Base-by-base conservation (phyloP, 1,140 invertebrate species). In the Pseudoatta argentina region DNA sequence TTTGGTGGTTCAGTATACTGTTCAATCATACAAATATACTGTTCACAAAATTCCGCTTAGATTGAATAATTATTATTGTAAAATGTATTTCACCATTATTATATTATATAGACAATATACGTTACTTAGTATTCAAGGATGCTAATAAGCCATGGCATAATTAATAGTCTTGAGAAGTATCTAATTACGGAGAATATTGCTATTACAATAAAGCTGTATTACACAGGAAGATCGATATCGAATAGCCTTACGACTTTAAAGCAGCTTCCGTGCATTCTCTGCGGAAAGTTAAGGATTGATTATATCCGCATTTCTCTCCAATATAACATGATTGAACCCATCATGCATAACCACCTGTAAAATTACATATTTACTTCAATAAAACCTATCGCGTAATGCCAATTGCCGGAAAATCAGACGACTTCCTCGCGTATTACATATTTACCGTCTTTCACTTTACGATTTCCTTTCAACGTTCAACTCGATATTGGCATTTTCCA, bases 311-410 rank as follows among this genome's bases (percentile, higher is more conserved):
- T 83, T 75, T 75, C 27, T 7, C 55, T 61, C 14, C 39, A 30
- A 57, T 72, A 48, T 27, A 21, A 61, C 57, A 57, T 75, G 77
- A 79, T 79, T 79, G 69, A n/a, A 73, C 44, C 14, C 79, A 63
- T 83, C 79, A 53, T 63, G 44, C 27, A 81, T 67, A 59, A 81
- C 34, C 78, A 83, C 14, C 79, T 83, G 69, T 83, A 75, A 83
- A 83, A 61, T 73, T 55, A 75, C 39, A 75, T 83, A 83, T 83
- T 83, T 83, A 83, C 39, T 61, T 18, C 55, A 73, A 83, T 83
- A 48, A 73, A 73, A 73, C 27, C 55, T 39, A 83, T 83, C 79
- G 24, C 67, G 55, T 59, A 71, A 83, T 51, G 69, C 71, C 79
- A 83, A 82, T 82, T 82, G 55, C 55, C 39, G 55, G 55, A 82